These are phyloP conservation scores for Campoplex capitator DNA, from an alignment of 2,888 invertebrate genomes.

Conservation along the genomic window DNA sequence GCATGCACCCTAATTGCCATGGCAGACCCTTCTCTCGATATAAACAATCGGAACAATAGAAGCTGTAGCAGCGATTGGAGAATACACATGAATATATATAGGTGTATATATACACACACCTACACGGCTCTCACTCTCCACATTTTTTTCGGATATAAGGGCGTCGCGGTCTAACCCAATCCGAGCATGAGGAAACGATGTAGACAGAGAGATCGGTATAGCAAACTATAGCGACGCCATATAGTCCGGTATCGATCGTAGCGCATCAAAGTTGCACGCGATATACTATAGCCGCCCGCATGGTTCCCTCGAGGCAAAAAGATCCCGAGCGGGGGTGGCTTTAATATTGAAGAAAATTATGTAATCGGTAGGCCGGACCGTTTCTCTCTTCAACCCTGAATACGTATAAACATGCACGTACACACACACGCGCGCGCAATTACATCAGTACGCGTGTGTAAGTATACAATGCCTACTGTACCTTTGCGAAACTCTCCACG, in stretches of 20 bases:
- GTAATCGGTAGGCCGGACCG: conserved; percentile 78
- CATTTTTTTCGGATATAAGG: conserved; percentile 28
- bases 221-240: conserved; percentile 55
- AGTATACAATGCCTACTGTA: conserved; percentile 21
- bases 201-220: conserved; percentile 39
- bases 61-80: conserved; percentile 46
- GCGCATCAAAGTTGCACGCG: conserved; percentile 83
- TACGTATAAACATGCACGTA: conserved; percentile 35
- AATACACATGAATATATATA: background rate
- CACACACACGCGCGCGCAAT: background rate
- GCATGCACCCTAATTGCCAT: conserved; percentile 72
- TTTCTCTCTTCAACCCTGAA: conserved; percentile 63
- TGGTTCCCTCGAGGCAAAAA: conserved; percentile 58
- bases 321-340: conserved; percentile 75
- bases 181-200: conserved; percentile 55
- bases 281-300: conserved; percentile 70
- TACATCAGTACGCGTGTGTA: background rate
- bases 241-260: conserved; percentile 74
- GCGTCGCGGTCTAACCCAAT: conserved; percentile 59
- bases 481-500: conserved; percentile 67
- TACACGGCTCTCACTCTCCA: background rate
- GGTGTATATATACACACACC: background rate
- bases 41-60: conserved; percentile 67
- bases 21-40: conserved; percentile 70
- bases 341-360: conserved; percentile 83